A percentile compares a stretch with the other conserved stretches of the same genome.
phyloP scores from a whole-genome alignment of 2,113 vertebrate species.

The Tenrec ecaudatus region DNA sequence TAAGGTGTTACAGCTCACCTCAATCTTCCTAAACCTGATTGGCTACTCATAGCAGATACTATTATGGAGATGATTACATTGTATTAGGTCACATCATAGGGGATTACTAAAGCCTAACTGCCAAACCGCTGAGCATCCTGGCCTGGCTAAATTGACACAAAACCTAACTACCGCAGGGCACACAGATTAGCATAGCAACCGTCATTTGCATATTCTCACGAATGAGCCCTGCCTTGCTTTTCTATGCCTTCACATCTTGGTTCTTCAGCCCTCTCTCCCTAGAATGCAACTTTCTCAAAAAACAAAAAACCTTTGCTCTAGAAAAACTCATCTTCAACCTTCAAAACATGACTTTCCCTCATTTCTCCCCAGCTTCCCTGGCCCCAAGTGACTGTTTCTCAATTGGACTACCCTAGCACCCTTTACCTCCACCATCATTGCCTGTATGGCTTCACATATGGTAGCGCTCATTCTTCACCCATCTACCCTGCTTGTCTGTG shows the following conservation, averaged over 20 bases:
- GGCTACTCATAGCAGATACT: no score
- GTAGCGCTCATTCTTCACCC: background rate
- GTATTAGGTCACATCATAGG: no score
- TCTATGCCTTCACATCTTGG: background rate
- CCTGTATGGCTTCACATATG: rapidly evolving
- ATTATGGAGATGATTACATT: no score
- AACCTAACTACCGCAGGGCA: no score
- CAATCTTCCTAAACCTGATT: no score
- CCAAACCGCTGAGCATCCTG: no score
- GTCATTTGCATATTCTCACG: background rate
- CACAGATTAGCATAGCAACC: no score
- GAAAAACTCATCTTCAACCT: background rate
- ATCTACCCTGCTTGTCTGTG: background rate
- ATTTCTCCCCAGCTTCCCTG: background rate
- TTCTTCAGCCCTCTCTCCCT: background rate
- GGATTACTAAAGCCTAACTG: no score
- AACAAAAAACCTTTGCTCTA: background rate
- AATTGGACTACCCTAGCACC: rapidly evolving
- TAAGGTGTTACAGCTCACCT: no score
- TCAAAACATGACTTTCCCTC: background rate
- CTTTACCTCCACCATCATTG: background rate
- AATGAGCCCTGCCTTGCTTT: rapidly evolving
- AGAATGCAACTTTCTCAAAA: background rate
- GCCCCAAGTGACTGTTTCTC: background rate
- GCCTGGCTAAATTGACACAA: no score